Evolutionary conservation across 2,888 invertebrate genomes (phyloP).

Genomic region (Zonitis immaculata): DNA sequence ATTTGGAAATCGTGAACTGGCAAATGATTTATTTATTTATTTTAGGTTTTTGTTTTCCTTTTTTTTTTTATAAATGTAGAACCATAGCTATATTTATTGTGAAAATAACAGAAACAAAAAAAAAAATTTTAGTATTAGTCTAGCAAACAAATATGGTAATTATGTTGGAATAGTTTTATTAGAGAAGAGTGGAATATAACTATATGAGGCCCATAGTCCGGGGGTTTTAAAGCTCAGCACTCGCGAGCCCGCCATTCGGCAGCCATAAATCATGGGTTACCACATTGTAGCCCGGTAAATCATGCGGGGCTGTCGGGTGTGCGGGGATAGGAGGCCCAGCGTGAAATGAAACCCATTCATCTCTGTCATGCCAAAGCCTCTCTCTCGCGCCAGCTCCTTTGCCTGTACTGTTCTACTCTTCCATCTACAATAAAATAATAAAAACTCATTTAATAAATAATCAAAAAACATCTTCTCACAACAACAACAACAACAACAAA

Average conservation of each 20-base stretch:
- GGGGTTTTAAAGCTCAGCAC: conserved; percentile 38
- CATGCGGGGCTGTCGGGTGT: conserved; percentile 52
- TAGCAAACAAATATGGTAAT: conserved; percentile 13
- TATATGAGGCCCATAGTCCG: conserved; percentile 24
- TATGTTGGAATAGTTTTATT: conserved; percentile 19
- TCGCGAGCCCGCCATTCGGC: conserved; percentile 57
- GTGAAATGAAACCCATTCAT: conserved; percentile 54
- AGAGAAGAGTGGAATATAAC: conserved; percentile 12
- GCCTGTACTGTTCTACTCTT: background rate
- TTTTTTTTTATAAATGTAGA: too few species aligned
- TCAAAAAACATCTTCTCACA: background rate
- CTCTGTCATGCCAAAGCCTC: conserved; percentile 45
- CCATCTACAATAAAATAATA: conserved; percentile 1
- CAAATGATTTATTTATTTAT: too few species aligned
- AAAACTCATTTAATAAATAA: background rate
- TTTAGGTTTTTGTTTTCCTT: too few species aligned
- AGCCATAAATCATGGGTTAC: conserved; percentile 64
- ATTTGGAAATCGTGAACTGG: background rate
- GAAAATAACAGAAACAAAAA: too few species aligned
- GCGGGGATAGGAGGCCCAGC: conserved; percentile 52
- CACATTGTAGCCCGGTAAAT: conserved; percentile 65
- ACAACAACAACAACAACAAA: background rate
- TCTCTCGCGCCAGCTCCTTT: conserved; percentile 24
- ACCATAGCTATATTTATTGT: too few species aligned
- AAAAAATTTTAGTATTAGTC: too few species aligned